Conservation (phyloP, 2,888 invertebrate species). For the Tribolium freemani region DNA sequence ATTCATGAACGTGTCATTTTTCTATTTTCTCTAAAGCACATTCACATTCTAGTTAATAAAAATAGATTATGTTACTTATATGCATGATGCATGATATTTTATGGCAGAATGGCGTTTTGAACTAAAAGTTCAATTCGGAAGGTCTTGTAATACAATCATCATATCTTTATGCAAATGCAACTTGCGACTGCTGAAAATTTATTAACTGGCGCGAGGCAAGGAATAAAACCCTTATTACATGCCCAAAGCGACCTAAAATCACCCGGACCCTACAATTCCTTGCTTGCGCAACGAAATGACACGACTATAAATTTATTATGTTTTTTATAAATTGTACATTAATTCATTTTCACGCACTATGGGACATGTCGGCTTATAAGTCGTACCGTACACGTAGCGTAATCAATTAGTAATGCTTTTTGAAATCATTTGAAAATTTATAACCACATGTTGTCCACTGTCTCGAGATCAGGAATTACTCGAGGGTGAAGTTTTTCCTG, state of each 20-base stretch:
- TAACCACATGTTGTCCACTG: neutral
- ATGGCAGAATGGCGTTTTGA: neutral
- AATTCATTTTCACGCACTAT: no score
- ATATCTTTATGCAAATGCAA: slow-evolving; percentile 14
- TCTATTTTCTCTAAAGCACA: neutral
- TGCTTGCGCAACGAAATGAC: no score
- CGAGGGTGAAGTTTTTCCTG: neutral
- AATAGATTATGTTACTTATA: neutral
- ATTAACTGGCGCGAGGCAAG: slow-evolving; percentile 14
- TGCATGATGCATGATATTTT: neutral
- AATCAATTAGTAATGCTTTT: neutral
- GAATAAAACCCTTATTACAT: slow-evolving; percentile 5
- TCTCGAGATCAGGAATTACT: slow-evolving; percentile 1
- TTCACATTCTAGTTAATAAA: slow-evolving; percentile 17
- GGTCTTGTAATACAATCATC: slow-evolving; percentile 14
- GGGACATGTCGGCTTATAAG: no score
- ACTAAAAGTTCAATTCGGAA: slow-evolving; percentile 7
- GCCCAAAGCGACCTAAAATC: neutral
- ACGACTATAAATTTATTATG: neutral
- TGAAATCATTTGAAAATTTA: neutral
- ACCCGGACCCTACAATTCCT: neutral
- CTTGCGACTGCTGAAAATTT: slow-evolving; percentile 14
- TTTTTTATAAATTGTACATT: neutral
- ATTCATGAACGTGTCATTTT: slow-evolving; percentile 15
- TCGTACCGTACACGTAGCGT: neutral